Evolutionary conservation across 2,113 vertebrate species (phyloP), one percentile per base, ranked within the genome.

Genomic region (Origma solitaria): DNA sequence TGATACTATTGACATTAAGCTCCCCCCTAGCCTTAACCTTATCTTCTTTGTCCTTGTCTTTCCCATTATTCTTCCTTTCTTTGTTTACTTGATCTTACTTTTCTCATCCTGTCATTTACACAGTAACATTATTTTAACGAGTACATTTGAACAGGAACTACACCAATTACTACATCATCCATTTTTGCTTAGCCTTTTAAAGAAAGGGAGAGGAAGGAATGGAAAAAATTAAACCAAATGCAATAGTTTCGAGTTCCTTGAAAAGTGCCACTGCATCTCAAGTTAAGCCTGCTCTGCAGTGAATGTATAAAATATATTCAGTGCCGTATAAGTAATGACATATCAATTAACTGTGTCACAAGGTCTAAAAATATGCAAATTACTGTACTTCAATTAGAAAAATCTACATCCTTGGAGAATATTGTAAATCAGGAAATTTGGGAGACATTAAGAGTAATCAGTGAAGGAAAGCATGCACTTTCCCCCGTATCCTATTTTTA

Each of bases 401-500:
- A 98, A 98, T 98, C 97, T 98, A 98, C 98, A 98, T 98, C 98
- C 98, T 98, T 97, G 92, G 98, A 98, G 98, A 98, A 98, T 98
- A 98, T 97, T 97, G 98, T 98, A 98, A 98, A 98, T 98, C 98
- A 98, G 98, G 98, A 98, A 98, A 98, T 98, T 98, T 98, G 98
- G 97, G 98, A 98, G 98, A 98, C 98, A 98, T 98, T 98, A 98
- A 98, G 98, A 97, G 98, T 98, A 98, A 98, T 98, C 98, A 98
- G 98, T 95, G 97, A 98, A 97, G 97, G 98, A 98, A 98, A 98
- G 97, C 98, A 97, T 98, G 98, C 89, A 96, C 97, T 98, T 97
- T 98, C 96, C 97, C 98, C 97, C 7, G 38, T 98, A 97, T 97
- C 97, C 98, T 98, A 98, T 98, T 98, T 98, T 98, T 98, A 98